Base-by-base conservation (phyloP, 1,140 invertebrate genomes). In the Holcopasites calliopsidis region DNA sequence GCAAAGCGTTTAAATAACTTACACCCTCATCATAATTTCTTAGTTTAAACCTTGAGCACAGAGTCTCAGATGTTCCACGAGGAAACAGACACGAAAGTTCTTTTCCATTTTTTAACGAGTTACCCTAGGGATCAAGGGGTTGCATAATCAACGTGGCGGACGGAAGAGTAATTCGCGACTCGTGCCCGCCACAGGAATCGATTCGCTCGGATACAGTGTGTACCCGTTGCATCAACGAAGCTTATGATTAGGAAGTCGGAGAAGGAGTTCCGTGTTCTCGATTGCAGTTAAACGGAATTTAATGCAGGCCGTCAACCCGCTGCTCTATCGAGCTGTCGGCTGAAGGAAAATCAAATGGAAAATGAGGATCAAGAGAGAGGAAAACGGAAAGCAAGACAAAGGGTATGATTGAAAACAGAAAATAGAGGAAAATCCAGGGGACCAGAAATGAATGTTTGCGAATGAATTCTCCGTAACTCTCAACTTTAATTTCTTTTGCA, bases 81-180 rank as follows among this genome's bases (percentile, higher is more conserved):
- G 13, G 1, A 16, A 7, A 6, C 7, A n/a, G 31, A 11, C 10
- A 21, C 3, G 16, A 8, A 54, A 40, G 50, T 42, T 44, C 35
- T 35, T 69, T 33, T 21, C 50, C 38, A 55, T 18, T 55, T 31
- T 69, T 23, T 58, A 57, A 69, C 38, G 13, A 47, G 52, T 57
- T 33, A 26, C 38, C n/a, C 35, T 3, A 16, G 38, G n/a, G 38
- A 44, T 33, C 38, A 16, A 16, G 11, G 26, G 0, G 11, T 26
- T 6, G 26, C 26, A 10, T 68, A 47, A 69, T 35, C 52, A 21
- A 18, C 26, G 18, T 11, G 18, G 3, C 16, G 16, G 5, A 11
- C 10, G 11, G 28, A 8, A 21, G 11, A 42, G 23, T 55, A 55
- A 55, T 31, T 35, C 38, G 23, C 50, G 35, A 38, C 35, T 49